phyloP scores from a whole-genome alignment of 2,888 invertebrate genomes.

The Ennomos erosarius region DNA sequence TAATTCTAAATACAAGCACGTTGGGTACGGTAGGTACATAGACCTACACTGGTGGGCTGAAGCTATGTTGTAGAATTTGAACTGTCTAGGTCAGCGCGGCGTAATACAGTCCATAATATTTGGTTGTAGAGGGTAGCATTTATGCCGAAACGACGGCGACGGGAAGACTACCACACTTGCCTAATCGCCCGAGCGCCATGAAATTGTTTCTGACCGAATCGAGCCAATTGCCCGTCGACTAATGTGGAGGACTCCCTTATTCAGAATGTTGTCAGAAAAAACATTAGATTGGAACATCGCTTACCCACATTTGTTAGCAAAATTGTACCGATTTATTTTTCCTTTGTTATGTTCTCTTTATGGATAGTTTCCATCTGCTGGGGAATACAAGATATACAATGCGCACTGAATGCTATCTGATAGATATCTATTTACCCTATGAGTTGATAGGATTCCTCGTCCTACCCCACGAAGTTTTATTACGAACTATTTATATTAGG shows the following conservation, averaged over 20 bases:
- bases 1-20: too few species aligned
- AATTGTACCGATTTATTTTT: slow-evolving; percentile 67
- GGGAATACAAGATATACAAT: slow-evolving; percentile 43
- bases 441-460: slow-evolving; percentile 19
- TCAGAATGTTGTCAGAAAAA: slow-evolving; percentile 54
- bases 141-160: too few species aligned
- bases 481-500: neutral
- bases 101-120: too few species aligned
- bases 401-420: slow-evolving; percentile 22
- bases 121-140: too few species aligned
- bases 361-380: slow-evolving; percentile 61
- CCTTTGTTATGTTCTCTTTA: slow-evolving; percentile 60
- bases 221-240: neutral
- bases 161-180: too few species aligned
- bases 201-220: too few species aligned
- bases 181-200: too few species aligned
- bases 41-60: too few species aligned
- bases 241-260: slow-evolving; percentile 34
- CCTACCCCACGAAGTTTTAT: slow-evolving; percentile 1
- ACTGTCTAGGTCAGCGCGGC: too few species aligned
- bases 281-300: slow-evolving; percentile 63
- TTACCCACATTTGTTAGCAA: slow-evolving; percentile 68
- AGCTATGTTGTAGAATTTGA: too few species aligned
- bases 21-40: too few species aligned
- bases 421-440: slow-evolving; percentile 25